Evolutionary conservation across 2,113 vertebrate genomes (phyloP), one percentile per base, ranked within the genome.

Genomic region (Odontesthes bonariensis): DNA sequence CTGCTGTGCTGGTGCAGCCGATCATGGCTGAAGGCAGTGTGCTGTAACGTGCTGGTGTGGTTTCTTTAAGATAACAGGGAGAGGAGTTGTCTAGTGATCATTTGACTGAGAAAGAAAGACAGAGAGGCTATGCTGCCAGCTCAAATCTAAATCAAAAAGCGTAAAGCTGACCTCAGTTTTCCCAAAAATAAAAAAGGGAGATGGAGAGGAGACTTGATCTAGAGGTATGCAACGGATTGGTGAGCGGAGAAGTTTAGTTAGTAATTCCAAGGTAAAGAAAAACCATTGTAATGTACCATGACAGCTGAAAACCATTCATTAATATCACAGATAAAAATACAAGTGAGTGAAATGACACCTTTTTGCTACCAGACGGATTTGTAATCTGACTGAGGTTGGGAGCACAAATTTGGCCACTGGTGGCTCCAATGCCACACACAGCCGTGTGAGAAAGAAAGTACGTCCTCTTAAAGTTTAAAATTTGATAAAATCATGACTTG

Each of bases 1-100:
- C 79, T 73, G 71, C 79, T 65, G 51, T 91, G 90, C 91, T 91
- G 91, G 90, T 92, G 85, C 82, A 78, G 44, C 79, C 75, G 79
- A 88, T 88, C 82, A 71, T 69, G 75, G 75, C 81, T 86, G 88
- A 91, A 89, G 88, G 92, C 89, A 90, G 88, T 88, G 87, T 85
- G 88, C 85, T 92, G 83, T 87, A 83, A 80, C 84, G 67, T 92
- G 89, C 89, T 90, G 92, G 89, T 90, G 89, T 60, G 74, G 51
- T 19, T 64, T 20, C 63, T 49, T 59, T 53, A 54, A 66, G 62
- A 82, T 71, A 57, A 76, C 57, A 2, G 23, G 35, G 47, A 33
- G 66, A 54, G 69, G 67, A 54, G 10, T 57, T 77, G 73, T 69
- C 74, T 63, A n/a, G 38, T 83, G 74, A 87, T 80, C 79, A 63